phyloP scores from a whole-genome alignment of 2,113 vertebrate genomes.

The Burhinus oedicnemus region DNA sequence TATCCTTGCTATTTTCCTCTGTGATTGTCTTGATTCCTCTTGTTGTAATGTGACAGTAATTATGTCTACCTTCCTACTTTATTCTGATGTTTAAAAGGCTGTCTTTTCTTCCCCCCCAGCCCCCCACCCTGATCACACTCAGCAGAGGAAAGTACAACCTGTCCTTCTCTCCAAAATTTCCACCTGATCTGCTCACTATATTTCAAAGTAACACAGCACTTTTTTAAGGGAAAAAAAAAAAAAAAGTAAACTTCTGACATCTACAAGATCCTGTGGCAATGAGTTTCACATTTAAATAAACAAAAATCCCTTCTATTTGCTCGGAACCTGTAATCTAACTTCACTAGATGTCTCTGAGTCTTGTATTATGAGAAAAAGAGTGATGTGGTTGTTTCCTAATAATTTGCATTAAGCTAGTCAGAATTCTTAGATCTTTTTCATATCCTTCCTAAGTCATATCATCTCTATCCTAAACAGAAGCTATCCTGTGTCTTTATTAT shows the following conservation, averaged over 20 bases:
- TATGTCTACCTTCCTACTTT: background rate
- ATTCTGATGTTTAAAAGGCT: background rate
- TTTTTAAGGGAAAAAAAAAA: background rate
- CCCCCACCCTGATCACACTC: accelerated
- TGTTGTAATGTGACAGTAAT: background rate
- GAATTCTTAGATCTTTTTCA: background rate
- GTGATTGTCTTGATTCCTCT: background rate
- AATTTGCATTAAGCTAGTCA: background rate
- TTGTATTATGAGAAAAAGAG: background rate
- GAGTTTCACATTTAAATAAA: background rate
- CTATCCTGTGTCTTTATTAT: background rate
- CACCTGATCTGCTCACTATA: background rate
- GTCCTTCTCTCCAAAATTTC: background rate
- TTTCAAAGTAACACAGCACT: background rate
- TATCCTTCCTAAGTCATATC: background rate
- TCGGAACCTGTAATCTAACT: background rate
- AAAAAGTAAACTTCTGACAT: background rate
- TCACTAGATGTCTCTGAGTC: background rate
- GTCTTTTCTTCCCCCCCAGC: accelerated
- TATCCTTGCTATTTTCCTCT: background rate
- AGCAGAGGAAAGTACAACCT: background rate
- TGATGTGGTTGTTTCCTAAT: background rate
- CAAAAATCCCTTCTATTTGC: background rate
- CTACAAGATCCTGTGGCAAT: background rate
- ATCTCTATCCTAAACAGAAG: background rate